A percentile compares a stretch with the other conserved stretches of the same genome.
Evolutionary conservation across 2,113 vertebrate species (phyloP).

Genomic region (Pungitius pungitius): DNA sequence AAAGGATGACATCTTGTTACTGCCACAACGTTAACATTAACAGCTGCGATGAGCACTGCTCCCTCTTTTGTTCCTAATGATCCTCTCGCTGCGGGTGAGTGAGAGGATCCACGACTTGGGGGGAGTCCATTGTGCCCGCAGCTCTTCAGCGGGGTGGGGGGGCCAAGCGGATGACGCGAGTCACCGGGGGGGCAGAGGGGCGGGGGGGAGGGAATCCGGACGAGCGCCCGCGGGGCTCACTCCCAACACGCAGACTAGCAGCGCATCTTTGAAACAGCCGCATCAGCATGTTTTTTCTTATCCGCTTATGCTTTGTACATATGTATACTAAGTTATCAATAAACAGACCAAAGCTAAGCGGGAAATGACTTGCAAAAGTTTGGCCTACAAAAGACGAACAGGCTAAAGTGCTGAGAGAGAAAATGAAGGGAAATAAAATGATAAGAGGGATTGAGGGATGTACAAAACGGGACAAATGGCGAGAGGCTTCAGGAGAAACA

Average conservation of each 20-base stretch:
- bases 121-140: conserved; percentile 24
- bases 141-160: conserved; percentile 6
- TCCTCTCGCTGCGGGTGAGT: conserved; percentile 21
- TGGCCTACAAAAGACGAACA: background rate
- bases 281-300: background rate
- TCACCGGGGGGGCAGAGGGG: conserved; percentile 14
- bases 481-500: conserved; percentile 17
- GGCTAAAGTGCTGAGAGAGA: background rate
- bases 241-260: conserved; percentile 10
- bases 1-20: conserved; percentile 45
- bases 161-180: conserved; percentile 22
- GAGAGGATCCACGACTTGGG: conserved; percentile 37
- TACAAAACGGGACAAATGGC: conserved; percentile 15
- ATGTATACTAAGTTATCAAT: background rate
- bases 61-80: conserved; percentile 26
- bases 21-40: conserved; percentile 38
- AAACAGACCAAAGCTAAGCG: too few species aligned
- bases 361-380: background rate
- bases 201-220: too few species aligned
- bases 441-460: conserved; percentile 30
- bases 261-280: background rate
- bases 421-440: background rate
- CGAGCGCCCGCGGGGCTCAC: conserved; percentile 12
- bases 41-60: conserved; percentile 35
- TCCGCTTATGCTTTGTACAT: background rate